Conservation (phyloP, 2,113 vertebrate genomes). For the Ibidorhyncha struthersii region DNA sequence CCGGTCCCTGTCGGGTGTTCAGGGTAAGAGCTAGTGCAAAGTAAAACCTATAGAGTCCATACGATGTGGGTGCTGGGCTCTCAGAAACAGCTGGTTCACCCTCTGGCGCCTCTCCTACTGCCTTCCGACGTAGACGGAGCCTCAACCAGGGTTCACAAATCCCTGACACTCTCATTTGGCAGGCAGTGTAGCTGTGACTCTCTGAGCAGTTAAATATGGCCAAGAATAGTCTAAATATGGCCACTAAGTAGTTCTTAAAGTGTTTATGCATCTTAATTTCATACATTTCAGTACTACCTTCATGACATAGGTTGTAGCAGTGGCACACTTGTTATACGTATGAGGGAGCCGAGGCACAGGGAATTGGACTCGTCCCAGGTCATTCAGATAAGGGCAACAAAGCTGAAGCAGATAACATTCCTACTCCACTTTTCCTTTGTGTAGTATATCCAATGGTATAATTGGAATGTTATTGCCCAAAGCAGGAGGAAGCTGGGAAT, state of each 20-base stretch:
- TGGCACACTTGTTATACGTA: rapidly evolving
- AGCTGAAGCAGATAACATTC: not conserved
- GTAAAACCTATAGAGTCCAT: not conserved
- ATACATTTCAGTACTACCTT: rapidly evolving
- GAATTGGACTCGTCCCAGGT: not conserved
- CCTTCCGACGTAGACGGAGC: rapidly evolving
- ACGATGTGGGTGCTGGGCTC: not conserved
- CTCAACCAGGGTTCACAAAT: not conserved
- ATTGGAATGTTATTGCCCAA: not conserved
- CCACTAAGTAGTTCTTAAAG: not conserved
- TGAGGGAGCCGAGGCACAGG: not conserved
- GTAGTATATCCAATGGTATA: not conserved
- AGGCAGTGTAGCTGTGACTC: not conserved
- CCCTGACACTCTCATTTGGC: not conserved
- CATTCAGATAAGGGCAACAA: not conserved
- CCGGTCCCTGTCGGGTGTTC: rapidly evolving
- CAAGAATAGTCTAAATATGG: not conserved
- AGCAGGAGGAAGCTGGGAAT: not conserved
- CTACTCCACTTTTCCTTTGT: not conserved
- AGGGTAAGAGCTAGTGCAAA: not conserved
- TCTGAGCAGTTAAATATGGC: not conserved
- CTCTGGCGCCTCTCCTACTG: rapidly evolving
- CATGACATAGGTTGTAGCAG: not conserved
- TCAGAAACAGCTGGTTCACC: not conserved
- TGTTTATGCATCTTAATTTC: not conserved